Conservation (phyloP, 2,113 vertebrate species). For the Eclectus roratus region DNA sequence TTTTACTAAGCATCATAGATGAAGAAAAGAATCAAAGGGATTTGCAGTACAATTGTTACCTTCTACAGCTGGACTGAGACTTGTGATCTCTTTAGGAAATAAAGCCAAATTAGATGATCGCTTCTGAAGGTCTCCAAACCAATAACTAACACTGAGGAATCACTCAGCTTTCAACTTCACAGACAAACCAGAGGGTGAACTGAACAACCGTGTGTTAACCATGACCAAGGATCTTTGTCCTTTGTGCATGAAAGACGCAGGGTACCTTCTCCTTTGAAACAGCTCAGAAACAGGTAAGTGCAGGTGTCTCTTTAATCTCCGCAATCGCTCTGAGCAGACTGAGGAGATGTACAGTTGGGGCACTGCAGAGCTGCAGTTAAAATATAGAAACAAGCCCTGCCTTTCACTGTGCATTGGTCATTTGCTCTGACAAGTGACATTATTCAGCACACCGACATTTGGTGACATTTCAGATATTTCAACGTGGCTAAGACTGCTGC, state of each 20-base stretch:
- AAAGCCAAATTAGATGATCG: background rate
- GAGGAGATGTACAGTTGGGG: background rate
- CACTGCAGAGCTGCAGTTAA: background rate
- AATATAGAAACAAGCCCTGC: background rate
- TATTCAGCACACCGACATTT: background rate
- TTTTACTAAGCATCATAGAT: background rate
- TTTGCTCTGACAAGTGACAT: constrained; percentile 31
- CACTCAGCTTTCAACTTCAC: background rate
- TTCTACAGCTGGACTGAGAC: background rate
- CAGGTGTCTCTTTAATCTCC: background rate
- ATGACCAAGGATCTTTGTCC: background rate
- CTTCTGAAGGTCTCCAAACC: background rate
- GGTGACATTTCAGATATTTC: background rate
- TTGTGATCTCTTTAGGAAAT: background rate
- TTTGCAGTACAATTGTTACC: background rate
- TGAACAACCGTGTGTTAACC: fast-evolving
- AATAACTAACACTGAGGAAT: background rate
- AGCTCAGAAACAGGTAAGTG: background rate
- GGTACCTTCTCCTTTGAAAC: background rate
- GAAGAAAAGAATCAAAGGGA: background rate
- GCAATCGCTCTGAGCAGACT: background rate
- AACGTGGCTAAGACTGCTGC: background rate
- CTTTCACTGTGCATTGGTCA: background rate
- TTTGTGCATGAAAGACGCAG: background rate
- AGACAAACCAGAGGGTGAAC: background rate